A percentile compares a stretch with the other conserved stretches of the same genome.
These are phyloP conservation scores for Selenia dentaria DNA, from an alignment of 2,888 invertebrate species.

Conservation along the genomic window DNA sequence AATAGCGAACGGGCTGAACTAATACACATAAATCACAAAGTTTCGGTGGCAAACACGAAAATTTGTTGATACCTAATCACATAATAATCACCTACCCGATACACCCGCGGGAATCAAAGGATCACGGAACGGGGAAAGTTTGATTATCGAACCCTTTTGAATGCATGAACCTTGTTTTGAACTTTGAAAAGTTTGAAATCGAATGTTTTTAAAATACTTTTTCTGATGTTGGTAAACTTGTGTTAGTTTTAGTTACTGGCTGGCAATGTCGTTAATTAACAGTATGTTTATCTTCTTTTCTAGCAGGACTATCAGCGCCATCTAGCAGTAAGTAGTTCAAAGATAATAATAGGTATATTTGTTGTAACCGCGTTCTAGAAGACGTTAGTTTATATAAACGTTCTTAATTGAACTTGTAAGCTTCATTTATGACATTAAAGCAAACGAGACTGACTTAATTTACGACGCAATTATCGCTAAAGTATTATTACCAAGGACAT, in stretches of 20 bases:
- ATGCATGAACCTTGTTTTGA: conserved; percentile 22
- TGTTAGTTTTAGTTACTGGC: conserved; percentile 8
- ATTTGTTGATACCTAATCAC: conserved; percentile 70
- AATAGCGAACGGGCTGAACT: conserved; percentile 35
- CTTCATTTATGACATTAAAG: conserved; percentile 62
- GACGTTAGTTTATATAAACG: conserved; percentile 6
- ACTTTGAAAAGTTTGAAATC: conserved; percentile 13
- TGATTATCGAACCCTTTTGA: conserved; percentile 25
- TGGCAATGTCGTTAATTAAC: conserved; percentile 22
- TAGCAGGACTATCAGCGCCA: conserved; percentile 41
- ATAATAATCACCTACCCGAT: conserved; percentile 71
- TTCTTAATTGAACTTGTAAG: conserved; percentile 45
- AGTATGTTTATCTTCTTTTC: conserved; percentile 22
- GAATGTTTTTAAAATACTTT: conserved; percentile 7
- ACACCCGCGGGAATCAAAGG: conserved; percentile 54
- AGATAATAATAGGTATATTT: conserved; percentile 21
- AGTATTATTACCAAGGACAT: conserved; percentile 74
- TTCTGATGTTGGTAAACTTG: not conserved
- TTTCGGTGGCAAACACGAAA: conserved; percentile 63
- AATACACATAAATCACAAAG: conserved; percentile 79
- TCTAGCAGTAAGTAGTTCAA: conserved; percentile 45
- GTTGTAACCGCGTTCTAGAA: conserved; percentile 4
- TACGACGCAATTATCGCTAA: conserved; percentile 72
- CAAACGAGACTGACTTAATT: conserved; percentile 63
- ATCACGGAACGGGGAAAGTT: conserved; percentile 44